A percentile compares a stretch with the other conserved stretches of the same genome.
Conservation (phyloP, 2,888 invertebrate genomes). For the Willowsia nigromaculata region DNA sequence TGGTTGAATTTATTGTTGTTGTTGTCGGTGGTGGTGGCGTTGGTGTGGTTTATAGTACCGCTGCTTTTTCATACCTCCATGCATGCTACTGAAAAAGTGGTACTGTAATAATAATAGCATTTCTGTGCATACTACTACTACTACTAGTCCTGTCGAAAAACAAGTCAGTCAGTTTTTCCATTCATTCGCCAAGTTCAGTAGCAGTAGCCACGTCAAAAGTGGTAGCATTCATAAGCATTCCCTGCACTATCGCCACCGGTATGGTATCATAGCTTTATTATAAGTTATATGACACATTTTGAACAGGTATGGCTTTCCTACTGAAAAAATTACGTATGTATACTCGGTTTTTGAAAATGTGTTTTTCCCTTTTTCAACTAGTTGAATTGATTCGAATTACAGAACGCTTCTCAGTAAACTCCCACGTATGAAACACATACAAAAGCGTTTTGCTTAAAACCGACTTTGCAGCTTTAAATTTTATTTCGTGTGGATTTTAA, state of each 20-base stretch:
- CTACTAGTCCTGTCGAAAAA: slow-evolving; percentile 33
- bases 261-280: slow-evolving; percentile 34
- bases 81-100: slow-evolving; percentile 20
- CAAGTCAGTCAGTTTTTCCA: slow-evolving; percentile 13
- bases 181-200: slow-evolving; percentile 29
- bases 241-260: background rate
- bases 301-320: background rate
- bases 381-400: slow-evolving; percentile 13
- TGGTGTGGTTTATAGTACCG: slow-evolving; percentile 30
- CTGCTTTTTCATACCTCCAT: slow-evolving; percentile 17
- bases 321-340: background rate
- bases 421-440: no score
- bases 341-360: background rate
- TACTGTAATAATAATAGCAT: slow-evolving; percentile 15
- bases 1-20: slow-evolving; percentile 14
- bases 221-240: slow-evolving; percentile 13
- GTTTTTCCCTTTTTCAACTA: slow-evolving; percentile 21
- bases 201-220: background rate
- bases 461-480: background rate
- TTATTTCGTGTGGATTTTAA: background rate
- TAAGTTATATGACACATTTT: slow-evolving; percentile 36
- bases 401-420: slow-evolving; percentile 6
- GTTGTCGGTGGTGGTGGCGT: slow-evolving; percentile 9
- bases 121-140: background rate
- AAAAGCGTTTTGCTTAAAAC: background rate